Conservation (phyloP, 2,888 invertebrate species). For the Eulithis prunata region DNA sequence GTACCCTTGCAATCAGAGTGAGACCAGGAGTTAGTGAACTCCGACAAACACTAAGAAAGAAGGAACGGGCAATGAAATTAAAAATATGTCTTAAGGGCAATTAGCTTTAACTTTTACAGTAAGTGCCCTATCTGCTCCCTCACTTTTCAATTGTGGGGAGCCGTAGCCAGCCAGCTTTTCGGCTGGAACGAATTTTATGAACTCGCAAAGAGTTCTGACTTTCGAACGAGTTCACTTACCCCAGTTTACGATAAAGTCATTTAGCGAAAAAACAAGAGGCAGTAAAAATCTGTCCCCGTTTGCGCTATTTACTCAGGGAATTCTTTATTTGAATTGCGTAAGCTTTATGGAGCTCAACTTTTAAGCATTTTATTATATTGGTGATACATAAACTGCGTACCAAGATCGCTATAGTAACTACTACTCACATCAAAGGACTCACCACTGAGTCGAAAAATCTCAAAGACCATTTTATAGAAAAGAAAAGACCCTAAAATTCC, state of each 20-base stretch:
- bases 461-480: not conserved
- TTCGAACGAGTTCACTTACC: constrained; percentile 69
- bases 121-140: constrained; percentile 80
- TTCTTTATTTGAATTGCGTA: constrained; percentile 16
- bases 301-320: constrained; percentile 22
- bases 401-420: no score
- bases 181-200: constrained; percentile 80
- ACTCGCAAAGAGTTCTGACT: constrained; percentile 72
- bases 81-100: constrained; percentile 86
- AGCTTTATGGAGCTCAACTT: constrained; percentile 5
- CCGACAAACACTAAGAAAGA: constrained; percentile 78
- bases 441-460: not conserved
- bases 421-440: not conserved
- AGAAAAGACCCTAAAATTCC: constrained; percentile 11
- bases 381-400: not conserved
- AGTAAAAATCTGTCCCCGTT: constrained; percentile 31
- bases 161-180: constrained; percentile 63
- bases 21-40: constrained; percentile 73
- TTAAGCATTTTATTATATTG: not conserved
- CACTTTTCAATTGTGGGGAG: constrained; percentile 83
- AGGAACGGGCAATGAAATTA: constrained; percentile 84
- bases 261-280: constrained; percentile 34
- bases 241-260: constrained; percentile 37
- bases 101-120: constrained; percentile 84
- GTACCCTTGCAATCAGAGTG: constrained; percentile 71